These are phyloP conservation scores for Maniola jurtina DNA, from an alignment of 1,140 invertebrate species.

Conservation along the genomic window DNA sequence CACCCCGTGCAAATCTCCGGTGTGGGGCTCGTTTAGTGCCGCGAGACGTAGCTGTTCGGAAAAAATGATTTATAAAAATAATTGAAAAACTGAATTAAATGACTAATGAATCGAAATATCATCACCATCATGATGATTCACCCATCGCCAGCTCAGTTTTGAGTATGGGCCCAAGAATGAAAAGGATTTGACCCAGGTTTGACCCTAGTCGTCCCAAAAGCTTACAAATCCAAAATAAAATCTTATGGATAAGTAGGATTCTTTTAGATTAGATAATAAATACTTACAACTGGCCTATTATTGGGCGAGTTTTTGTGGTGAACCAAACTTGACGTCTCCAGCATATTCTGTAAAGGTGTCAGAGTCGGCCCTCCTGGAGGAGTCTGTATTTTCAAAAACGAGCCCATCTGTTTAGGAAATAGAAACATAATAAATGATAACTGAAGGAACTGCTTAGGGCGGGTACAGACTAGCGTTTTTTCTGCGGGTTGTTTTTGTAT, in stretches of 20 bases:
- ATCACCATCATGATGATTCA: too few species aligned
- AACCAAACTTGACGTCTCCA: slow-evolving; percentile 67
- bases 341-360: slow-evolving; percentile 57
- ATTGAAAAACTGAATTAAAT: too few species aligned
- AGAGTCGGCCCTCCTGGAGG: slow-evolving; percentile 53
- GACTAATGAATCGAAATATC: too few species aligned
- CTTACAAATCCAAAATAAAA: too few species aligned
- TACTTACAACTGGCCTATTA: slow-evolving; percentile 65
- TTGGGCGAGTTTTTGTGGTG: slow-evolving; percentile 63
- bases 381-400: slow-evolving; percentile 56
- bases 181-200: too few species aligned
- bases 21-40: slow-evolving; percentile 94
- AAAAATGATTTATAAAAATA: neutral
- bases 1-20: slow-evolving; percentile 94
- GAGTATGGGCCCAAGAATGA: too few species aligned
- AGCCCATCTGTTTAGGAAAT: slow-evolving; percentile 57
- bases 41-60: slow-evolving; percentile 89
- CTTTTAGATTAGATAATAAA: neutral
- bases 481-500: too few species aligned
- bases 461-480: too few species aligned
- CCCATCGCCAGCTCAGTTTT: too few species aligned
- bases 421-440: neutral
- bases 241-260: too few species aligned
- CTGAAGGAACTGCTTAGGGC: neutral
- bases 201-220: too few species aligned